phyloP scores from a whole-genome alignment of 2,888 invertebrate genomes.

The Meliscaeva auricollis region DNA sequence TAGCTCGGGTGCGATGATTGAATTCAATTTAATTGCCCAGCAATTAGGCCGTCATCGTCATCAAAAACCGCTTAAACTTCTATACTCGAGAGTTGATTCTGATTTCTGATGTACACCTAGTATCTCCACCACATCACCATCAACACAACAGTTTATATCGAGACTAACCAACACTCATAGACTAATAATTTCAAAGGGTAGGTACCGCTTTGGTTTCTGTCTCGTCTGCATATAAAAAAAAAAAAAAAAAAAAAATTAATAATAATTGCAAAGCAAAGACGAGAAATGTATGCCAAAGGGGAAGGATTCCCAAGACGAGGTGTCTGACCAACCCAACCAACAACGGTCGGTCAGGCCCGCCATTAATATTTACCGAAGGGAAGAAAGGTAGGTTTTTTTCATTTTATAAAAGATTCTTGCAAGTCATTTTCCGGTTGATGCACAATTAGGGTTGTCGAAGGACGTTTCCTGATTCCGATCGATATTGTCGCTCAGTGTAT shows the following conservation, averaged over 20 bases:
- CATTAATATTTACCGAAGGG: constrained; percentile 44
- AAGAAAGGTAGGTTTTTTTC: not conserved
- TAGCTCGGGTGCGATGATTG: constrained; percentile 62
- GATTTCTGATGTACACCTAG: not conserved
- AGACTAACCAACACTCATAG: constrained; percentile 39
- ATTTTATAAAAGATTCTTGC: constrained; percentile 52
- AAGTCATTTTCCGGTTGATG: constrained; percentile 63
- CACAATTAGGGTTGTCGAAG: constrained; percentile 57
- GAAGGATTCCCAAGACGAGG: constrained; percentile 52
- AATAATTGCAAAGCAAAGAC: constrained; percentile 61
- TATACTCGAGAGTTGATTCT: constrained; percentile 7
- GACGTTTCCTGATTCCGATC: constrained; percentile 62
- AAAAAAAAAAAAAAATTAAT: constrained; percentile 57
- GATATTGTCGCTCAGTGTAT: constrained; percentile 22
- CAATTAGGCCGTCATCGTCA: constrained; percentile 74
- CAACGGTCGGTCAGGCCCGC: constrained; percentile 24
- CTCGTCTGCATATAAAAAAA: constrained; percentile 36
- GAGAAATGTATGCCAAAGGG: constrained; percentile 71
- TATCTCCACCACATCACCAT: constrained; percentile 18
- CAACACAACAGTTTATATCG: constrained; percentile 13
- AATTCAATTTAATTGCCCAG: constrained; percentile 73
- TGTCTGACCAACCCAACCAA: constrained; percentile 39
- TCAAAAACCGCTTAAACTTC: constrained; percentile 66
- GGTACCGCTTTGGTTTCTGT: no score
- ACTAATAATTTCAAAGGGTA: constrained; percentile 19